Evolutionary conservation across 2,113 vertebrate genomes (phyloP).

Genomic region (Globicephala melas): DNA sequence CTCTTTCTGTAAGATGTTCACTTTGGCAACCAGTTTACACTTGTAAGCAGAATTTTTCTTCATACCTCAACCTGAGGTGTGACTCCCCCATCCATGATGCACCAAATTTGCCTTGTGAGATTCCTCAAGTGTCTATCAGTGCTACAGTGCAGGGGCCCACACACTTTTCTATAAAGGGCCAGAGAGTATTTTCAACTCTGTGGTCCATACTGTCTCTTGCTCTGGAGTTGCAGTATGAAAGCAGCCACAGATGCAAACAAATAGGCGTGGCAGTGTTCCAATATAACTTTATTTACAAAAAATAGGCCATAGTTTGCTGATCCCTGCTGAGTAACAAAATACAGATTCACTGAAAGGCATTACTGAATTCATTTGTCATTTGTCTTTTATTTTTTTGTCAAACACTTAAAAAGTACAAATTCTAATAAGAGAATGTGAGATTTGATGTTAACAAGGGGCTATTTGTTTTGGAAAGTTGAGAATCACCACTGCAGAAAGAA

Average conservation of each 20-base stretch:
- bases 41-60: not conserved
- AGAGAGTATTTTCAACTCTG: not conserved
- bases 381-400: conserved; percentile 32
- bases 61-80: not conserved
- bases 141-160: not conserved
- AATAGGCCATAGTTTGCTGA: not conserved
- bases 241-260: not conserved
- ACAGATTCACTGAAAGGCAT: conserved; percentile 18
- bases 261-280: not conserved
- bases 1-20: not conserved
- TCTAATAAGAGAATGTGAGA: conserved; percentile 9
- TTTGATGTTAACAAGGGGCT: conserved; percentile 1
- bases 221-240: not conserved
- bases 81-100: not conserved
- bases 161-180: not conserved
- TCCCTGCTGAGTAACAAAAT: conserved; percentile 12
- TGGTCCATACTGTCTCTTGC: not conserved
- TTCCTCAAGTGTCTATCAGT: not conserved
- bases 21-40: not conserved
- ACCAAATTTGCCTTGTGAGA: not conserved
- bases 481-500: not conserved
- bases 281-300: conserved; percentile 12
- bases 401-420: conserved; percentile 38
- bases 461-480: not conserved
- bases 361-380: conserved; percentile 14